Conservation (phyloP, 1,140 invertebrate species). For the Calliopsis andreniformis region DNA sequence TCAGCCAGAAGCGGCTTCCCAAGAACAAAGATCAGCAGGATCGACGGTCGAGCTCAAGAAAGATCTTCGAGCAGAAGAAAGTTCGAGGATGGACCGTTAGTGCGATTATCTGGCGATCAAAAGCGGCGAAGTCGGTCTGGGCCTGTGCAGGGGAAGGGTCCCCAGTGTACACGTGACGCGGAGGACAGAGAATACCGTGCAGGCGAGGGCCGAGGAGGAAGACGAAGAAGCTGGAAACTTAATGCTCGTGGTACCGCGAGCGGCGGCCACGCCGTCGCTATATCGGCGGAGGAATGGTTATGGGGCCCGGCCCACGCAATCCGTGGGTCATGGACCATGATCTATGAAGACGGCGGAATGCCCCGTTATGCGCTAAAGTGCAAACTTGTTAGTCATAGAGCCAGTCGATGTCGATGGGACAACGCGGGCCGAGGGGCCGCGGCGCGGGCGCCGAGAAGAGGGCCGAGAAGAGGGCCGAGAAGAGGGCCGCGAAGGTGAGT, state of each 20-base stretch:
- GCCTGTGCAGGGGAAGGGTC: constrained; percentile 2
- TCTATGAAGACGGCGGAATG: constrained; percentile 74
- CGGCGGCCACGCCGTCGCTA: constrained; percentile 51
- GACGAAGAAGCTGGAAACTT: constrained; percentile 67
- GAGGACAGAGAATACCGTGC: constrained; percentile 13
- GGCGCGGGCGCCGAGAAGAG: constrained; percentile 22
- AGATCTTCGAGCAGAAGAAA: constrained; percentile 2
- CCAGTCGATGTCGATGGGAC: constrained; percentile 66
- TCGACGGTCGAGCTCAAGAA: constrained; percentile 12
- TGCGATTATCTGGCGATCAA: constrained; percentile 54
- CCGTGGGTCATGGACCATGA: constrained; percentile 77
- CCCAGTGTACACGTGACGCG: constrained; percentile 15
- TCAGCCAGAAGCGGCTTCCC: too few species aligned
- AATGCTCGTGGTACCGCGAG: constrained; percentile 66
- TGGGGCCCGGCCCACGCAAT: constrained; percentile 76
- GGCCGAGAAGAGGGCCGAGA: constrained; percentile 37
- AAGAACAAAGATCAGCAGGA: neutral
- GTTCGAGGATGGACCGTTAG: constrained; percentile 41
- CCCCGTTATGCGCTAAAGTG: constrained; percentile 80
- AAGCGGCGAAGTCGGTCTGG: constrained; percentile 42
- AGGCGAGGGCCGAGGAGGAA: constrained; percentile 29
- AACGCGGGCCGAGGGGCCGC: constrained; percentile 51
- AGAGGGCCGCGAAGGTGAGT: neutral
- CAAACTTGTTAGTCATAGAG: constrained; percentile 80
- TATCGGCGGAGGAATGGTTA: constrained; percentile 70